Conservation (phyloP, 2,113 vertebrate species). For the Piaya cayana region DNA sequence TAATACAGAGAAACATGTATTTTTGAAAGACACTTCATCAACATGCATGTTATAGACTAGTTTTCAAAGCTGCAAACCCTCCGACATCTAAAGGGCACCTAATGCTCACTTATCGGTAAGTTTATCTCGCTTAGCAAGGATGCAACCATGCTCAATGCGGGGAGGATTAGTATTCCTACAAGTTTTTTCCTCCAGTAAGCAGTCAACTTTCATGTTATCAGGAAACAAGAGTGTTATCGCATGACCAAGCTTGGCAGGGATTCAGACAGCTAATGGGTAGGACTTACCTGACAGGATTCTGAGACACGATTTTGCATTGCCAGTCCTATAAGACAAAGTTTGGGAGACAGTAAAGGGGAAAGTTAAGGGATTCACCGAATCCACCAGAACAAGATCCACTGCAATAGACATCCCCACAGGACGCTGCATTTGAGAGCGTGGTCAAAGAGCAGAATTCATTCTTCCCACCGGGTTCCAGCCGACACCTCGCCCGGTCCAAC, state of each 20-base stretch:
- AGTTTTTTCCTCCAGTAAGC: neutral
- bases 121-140: no score
- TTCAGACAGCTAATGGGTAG: neutral
- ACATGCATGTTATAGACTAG: neutral
- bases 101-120: fast-evolving
- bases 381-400: neutral
- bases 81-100: neutral
- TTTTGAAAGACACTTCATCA: neutral
- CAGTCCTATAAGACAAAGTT: slow-evolving; percentile 7
- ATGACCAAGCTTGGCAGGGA: neutral
- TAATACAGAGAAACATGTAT: neutral
- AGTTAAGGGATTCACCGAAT: neutral
- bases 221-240: neutral
- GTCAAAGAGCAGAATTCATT: neutral
- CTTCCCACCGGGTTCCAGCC: neutral
- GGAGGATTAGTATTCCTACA: neutral
- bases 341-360: neutral
- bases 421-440: neutral
- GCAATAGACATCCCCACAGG: fast-evolving
- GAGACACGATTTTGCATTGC: neutral
- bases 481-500: neutral
- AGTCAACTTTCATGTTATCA: neutral
- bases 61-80: neutral
- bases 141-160: neutral
- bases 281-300: neutral